Base-by-base conservation (phyloP, 1,140 invertebrate genomes). In the Aphidius ervi region DNA sequence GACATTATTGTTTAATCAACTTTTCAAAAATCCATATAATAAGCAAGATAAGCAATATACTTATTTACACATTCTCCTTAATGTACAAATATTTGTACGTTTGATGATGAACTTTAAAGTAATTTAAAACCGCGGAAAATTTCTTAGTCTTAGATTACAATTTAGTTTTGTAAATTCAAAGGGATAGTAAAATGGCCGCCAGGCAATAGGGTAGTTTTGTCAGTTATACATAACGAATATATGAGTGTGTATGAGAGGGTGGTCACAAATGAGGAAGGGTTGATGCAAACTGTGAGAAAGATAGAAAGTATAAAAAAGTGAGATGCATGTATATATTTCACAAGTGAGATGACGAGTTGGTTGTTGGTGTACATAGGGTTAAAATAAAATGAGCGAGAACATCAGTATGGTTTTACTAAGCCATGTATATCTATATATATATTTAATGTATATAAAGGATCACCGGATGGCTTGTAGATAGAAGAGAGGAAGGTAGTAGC, bases 171-270 rank as follows among this genome's bases (percentile, higher is more conserved):
- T 72, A 75, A 69, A 69, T 71, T 47, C 53, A 54, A 61, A 57
- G 69, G 70, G 68, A 70, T 77, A 76, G 20, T 78, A 80, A 80
- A 80, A 80, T 80, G 78, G 78, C 78, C 77, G 78, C 76, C 77
- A 75, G 71, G 69, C 58, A 56, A 42, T 66, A 61, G 70, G 68
- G 72, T 70, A 72, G 70, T 74, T 72, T 72, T 72, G 68, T 71
- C 67, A 63, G 64, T 55, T 59, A 66, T 65, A 66, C 65, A 58
- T 16, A 16, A 16, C 16, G 16, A 31, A 31, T 1, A 31, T 67
- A 39, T 56, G 42, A 10, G 46, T 53, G 58, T 20, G 10, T 49
- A 61, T 43, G 50, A 68, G 65, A 75, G 74, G 75, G 74, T 75
- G 73, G 71, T 70, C 73, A 74, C 4, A 31, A 31, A 31, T 57